Evolutionary conservation across 2,113 vertebrate species (phyloP).

Genomic region (Myiozetetes cayanensis): DNA sequence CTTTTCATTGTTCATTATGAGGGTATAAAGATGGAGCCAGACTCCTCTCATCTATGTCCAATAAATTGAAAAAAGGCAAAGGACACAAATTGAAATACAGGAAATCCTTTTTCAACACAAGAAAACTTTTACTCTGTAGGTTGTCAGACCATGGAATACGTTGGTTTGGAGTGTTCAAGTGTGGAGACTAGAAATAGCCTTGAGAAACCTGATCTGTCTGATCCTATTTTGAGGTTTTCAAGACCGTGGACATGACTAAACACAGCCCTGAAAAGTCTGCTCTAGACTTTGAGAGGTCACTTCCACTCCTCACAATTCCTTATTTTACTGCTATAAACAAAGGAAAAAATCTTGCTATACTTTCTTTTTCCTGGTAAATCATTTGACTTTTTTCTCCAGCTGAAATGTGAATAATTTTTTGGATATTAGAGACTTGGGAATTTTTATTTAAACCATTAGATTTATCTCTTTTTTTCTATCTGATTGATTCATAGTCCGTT

Average conservation of each 20-base stretch:
- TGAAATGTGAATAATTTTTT: neutral
- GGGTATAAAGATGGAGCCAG: neutral
- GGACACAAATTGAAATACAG: neutral
- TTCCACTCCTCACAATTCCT: neutral
- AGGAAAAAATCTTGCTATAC: neutral
- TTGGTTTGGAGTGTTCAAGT: neutral
- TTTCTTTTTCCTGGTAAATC: neutral
- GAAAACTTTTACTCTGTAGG: neutral
- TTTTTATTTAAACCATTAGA: neutral
- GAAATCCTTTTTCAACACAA: neutral
- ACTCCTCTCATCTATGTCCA: neutral
- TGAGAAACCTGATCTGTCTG: neutral
- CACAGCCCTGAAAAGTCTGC: neutral
- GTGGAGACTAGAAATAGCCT: neutral
- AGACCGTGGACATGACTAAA: neutral
- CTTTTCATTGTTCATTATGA: neutral
- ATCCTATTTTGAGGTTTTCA: neutral
- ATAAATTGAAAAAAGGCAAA: neutral
- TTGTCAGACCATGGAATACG: neutral
- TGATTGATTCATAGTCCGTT: neutral
- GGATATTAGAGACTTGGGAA: neutral
- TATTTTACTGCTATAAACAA: neutral
- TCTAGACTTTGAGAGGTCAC: neutral
- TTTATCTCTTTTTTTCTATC: neutral
- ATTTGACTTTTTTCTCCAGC: neutral